Percentiles rank a stretch among this genome's conserved stretches.
Conservation (phyloP, 2,888 invertebrate genomes). For the Lampropteryx suffumata region DNA sequence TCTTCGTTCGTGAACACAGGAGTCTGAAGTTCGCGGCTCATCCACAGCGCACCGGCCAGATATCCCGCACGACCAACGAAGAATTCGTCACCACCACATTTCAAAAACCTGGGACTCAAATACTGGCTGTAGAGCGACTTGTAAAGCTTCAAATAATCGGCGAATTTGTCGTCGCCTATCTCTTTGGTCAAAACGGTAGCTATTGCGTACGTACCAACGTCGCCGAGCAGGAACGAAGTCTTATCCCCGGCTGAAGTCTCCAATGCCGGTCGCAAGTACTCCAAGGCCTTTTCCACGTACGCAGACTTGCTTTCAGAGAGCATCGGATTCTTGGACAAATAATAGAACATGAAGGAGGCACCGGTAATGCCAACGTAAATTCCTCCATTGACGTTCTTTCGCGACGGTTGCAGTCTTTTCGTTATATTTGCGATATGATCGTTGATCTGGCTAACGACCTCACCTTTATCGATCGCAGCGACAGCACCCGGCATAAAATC, state of each 20-base stretch:
- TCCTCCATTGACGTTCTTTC: conserved; percentile 81
- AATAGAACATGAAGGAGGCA: conserved; percentile 89
- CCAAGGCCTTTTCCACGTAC: conserved; percentile 82
- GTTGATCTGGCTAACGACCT: conserved; percentile 51
- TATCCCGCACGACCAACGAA: conserved; percentile 94
- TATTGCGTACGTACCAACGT: conserved; percentile 89
- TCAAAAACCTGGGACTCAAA: conserved; percentile 77
- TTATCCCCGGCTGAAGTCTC: conserved; percentile 82
- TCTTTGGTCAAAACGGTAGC: conserved; percentile 84
- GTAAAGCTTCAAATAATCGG: conserved; percentile 59
- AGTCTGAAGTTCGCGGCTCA: conserved; percentile 81
- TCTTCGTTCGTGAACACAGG: conserved; percentile 68
- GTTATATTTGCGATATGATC: conserved; percentile 59
- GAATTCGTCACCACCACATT: conserved; percentile 90
- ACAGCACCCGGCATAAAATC: conserved; percentile 49
- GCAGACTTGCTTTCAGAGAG: conserved; percentile 66
- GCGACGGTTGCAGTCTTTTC: conserved; percentile 58
- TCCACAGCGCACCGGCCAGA: conserved; percentile 89
- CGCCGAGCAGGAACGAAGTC: conserved; percentile 90
- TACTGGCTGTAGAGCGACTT: conserved; percentile 63
- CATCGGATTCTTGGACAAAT: conserved; percentile 82
- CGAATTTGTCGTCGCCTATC: conserved; percentile 65
- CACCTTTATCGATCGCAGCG: conserved; percentile 46
- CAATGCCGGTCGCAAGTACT: conserved; percentile 85
- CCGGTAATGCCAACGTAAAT: conserved; percentile 88